Evolutionary conservation across 53 echinoderm and acorn worm genomes (phyloP).

Genomic region (Crossaster papposus): DNA sequence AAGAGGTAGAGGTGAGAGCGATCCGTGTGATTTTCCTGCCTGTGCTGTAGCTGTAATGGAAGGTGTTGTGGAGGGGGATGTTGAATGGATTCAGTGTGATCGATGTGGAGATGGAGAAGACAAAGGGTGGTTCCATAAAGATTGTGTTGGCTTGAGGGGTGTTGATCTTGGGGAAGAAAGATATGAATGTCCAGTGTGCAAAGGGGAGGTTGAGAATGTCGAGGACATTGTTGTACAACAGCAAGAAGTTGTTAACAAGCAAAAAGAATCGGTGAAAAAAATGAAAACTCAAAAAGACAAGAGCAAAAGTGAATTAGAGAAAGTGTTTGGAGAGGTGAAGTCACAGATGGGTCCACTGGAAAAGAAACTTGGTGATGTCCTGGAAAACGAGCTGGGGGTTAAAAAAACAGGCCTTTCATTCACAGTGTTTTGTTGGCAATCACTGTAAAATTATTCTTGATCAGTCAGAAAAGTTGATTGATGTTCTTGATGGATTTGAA

Average conservation of each 20-base stretch:
- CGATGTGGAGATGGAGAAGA: constrained; percentile 12
- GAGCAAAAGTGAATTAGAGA: constrained; percentile 23
- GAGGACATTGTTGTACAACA: constrained; percentile 37
- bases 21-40: not conserved
- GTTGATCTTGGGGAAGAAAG: not conserved
- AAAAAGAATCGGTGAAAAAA: constrained; percentile 13
- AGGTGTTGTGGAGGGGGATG: not conserved
- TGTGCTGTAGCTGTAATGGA: constrained; percentile 18
- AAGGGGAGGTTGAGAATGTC: constrained; percentile 23
- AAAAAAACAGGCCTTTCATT: constrained; percentile 59
- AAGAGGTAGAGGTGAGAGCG: not conserved
- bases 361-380: constrained; percentile 30
- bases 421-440: constrained; percentile 65
- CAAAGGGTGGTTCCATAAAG: constrained; percentile 56
- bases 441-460: constrained; percentile 61
- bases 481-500: constrained; percentile 9
- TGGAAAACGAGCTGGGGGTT: constrained; percentile 59
- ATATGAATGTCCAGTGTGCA: not conserved
- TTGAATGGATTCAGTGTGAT: constrained; percentile 25
- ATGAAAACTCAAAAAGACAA: not conserved
- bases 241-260: constrained; percentile 10
- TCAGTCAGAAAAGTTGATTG: constrained; percentile 2
- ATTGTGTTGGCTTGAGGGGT: constrained; percentile 49
- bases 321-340: constrained; percentile 35
- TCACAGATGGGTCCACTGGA: constrained; percentile 48